Evolutionary conservation across 64 coral and sea anemone species (phyloP), one percentile per base, ranked within the genome.

Genomic region (Pocillopora verrucosa): DNA sequence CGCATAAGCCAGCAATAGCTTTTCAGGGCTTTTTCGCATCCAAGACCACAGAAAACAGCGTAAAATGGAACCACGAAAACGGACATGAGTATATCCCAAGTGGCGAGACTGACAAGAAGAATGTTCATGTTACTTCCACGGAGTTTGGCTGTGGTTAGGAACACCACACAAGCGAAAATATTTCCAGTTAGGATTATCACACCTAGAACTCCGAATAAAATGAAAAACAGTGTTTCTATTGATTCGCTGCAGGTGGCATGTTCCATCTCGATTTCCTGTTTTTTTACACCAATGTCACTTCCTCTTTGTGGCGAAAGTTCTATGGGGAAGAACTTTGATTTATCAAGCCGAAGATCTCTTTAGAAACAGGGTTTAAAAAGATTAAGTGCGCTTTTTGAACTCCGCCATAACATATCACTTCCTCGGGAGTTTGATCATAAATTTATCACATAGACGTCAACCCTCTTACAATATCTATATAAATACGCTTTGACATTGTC

Each of bases 111-210:
- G 17, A 86, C 69, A 1, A 86, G 65, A 20, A 86, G 15, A 14
- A 86, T 38, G 34, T 86, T 86, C 83, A 86, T 86, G 13, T 70
- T 72, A 65, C 20, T 86, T 20, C 24, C 36, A 5, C 83, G 83
- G 57, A 86, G 65, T 72, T 59, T 69, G 19, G 41, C 69, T 2
- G 63, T 86, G 30, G 61, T 56, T 13, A 86, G 37, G 22, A 86
- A 86, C 9, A 86, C 83, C 56, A 86, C 45, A 16, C 65, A 72
- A 13, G 65, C 13, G 34, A 86, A 73, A 70, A 72, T 10, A 73
- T 86, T 86, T 34, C 83, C 64, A 24, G 36, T 86, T 64, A 86
- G 72, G 36, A 67, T 72, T 10, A 62, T 13, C 17, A n/a, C 9
- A 4, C 36, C 83, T 14, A 72, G 35, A 58, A 56, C n/a, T 16